Conservation (phyloP, 2,113 vertebrate genomes). For the Hippocampus zosterae region DNA sequence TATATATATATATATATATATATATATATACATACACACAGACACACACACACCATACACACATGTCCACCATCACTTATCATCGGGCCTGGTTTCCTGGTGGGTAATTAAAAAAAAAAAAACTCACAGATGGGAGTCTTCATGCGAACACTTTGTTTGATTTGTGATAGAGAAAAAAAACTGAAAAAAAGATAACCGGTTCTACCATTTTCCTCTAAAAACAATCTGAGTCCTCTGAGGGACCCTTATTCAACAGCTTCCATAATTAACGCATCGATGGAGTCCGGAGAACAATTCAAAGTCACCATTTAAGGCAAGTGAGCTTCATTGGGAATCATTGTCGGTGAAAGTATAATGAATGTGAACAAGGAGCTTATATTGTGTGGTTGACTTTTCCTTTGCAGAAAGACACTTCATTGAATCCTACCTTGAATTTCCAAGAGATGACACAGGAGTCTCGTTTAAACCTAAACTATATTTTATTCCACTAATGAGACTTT, state of each 20-base stretch:
- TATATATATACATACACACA: not conserved
- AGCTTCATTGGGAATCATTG: conserved; percentile 62
- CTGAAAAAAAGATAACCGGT: conserved; percentile 2
- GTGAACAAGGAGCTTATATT: conserved; percentile 44
- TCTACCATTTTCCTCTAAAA: conserved; percentile 35
- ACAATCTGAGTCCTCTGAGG: conserved; percentile 41
- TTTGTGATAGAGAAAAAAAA: conserved; percentile 17
- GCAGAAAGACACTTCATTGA: conserved; percentile 62
- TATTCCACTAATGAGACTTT: conserved; percentile 2
- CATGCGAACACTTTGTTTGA: conserved; percentile 20
- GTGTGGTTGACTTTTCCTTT: conserved; percentile 56
- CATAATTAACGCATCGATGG: conserved; percentile 61
- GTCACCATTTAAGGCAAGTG: conserved; percentile 50
- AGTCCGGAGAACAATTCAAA: conserved; percentile 54
- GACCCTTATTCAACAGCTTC: conserved; percentile 47
- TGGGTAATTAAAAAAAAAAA: conserved; percentile 2
- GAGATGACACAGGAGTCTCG: conserved; percentile 56
- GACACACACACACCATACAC: conserved; percentile 9
- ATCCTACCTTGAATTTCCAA: conserved; percentile 48
- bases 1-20: too few relatives aligned
- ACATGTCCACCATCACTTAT: not conserved
- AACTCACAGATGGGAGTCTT: conserved; percentile 14
- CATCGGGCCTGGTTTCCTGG: too few relatives aligned
- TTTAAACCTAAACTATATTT: conserved; percentile 54
- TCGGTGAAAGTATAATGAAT: conserved; percentile 63